Evolutionary conservation across 2,888 invertebrate genomes (phyloP).

Genomic region (Sarcophaga variegata): DNA sequence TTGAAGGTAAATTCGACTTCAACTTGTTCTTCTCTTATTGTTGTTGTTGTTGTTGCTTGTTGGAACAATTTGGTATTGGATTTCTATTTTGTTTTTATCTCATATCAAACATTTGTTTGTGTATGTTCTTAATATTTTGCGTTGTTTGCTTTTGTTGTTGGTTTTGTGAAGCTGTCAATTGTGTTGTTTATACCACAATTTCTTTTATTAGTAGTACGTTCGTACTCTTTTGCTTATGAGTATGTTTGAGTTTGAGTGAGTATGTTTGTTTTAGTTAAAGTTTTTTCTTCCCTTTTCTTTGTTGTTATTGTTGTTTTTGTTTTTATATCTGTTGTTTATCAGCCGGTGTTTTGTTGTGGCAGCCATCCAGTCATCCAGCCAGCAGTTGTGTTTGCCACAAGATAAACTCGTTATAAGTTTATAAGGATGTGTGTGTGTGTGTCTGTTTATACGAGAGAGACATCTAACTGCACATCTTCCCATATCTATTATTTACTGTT

Average conservation of each 20-base stretch:
- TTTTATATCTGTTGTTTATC: constrained; percentile 34
- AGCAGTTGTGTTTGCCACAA: constrained; percentile 54
- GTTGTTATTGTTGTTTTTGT: constrained; percentile 24
- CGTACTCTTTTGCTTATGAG: neutral
- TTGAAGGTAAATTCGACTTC: constrained; percentile 29
- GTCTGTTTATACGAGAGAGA: neutral
- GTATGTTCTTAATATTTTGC: constrained; percentile 36
- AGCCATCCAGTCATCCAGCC: constrained; percentile 21
- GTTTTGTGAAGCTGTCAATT: constrained; percentile 35
- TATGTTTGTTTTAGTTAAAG: constrained; percentile 34
- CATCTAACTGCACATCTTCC: neutral
- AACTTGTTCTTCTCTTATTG: neutral
- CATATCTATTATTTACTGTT: constrained; percentile 33
- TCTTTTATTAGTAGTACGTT: neutral
- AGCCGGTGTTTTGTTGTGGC: constrained; percentile 64
- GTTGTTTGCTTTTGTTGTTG: constrained; percentile 12
- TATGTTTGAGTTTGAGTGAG: neutral
- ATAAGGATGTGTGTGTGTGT: neutral
- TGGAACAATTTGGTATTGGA: constrained; percentile 2
- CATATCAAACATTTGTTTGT: constrained; percentile 68
- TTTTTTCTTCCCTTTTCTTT: neutral
- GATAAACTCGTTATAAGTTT: constrained; percentile 32
- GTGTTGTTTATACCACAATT: constrained; percentile 37
- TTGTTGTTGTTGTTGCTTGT: neutral
- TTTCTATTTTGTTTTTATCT: constrained; percentile 48